These are phyloP conservation scores for Exocentrus adspersus DNA, from an alignment of 2,888 invertebrate species.

Conservation along the genomic window DNA sequence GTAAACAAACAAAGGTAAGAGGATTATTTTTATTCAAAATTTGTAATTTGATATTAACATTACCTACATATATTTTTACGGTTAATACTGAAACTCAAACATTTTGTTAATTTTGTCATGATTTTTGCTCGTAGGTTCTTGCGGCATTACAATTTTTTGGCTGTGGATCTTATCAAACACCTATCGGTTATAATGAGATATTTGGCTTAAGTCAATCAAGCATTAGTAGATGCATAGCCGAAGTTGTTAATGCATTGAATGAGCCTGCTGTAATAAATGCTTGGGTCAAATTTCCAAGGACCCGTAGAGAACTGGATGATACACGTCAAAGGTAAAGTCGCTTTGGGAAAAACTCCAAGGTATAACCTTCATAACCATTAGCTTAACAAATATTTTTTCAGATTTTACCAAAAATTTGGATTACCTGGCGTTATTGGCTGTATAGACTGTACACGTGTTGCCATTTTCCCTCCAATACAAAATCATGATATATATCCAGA, in stretches of 20 bases:
- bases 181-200: slow-evolving; percentile 23
- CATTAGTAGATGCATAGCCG: slow-evolving; percentile 22
- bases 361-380: no score
- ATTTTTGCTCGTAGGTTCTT: slow-evolving; percentile 14
- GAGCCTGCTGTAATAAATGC: slow-evolving; percentile 18
- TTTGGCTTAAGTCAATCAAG: slow-evolving; percentile 24
- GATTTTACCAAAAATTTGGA: no score
- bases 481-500: neutral
- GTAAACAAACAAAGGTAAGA: slow-evolving; percentile 19
- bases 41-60: neutral
- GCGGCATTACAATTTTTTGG: slow-evolving; percentile 27
- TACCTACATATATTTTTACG: neutral
- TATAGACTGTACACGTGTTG: neutral
- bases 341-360: neutral
- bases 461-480: neutral
- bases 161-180: slow-evolving; percentile 27
- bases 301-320: slow-evolving; percentile 12
- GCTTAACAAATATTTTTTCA: no score
- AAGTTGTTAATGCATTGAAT: slow-evolving; percentile 26
- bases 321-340: neutral
- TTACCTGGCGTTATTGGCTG: neutral
- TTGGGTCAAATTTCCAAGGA: slow-evolving; percentile 23
- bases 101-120: neutral
- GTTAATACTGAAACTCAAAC: neutral
- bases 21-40: neutral